Conservation (phyloP, 2,113 vertebrate species). For the Entosphenus tridentatus region DNA sequence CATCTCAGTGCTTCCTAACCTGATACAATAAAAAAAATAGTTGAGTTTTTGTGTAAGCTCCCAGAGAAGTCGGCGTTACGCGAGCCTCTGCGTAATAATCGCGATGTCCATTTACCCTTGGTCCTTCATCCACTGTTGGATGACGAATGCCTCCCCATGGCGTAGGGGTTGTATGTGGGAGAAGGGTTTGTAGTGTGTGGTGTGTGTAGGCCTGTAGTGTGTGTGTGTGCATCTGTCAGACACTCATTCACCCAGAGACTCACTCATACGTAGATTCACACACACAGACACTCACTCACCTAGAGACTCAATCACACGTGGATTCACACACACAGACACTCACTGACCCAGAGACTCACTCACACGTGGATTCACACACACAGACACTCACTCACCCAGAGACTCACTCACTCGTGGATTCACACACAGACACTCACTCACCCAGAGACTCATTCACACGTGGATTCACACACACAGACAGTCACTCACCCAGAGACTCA, state of each 20-base stretch:
- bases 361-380: constrained; percentile 1
- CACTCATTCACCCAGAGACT: constrained; percentile 1
- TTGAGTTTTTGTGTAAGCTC: too few species aligned
- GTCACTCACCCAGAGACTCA: background rate
- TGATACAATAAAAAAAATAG: too few species aligned
- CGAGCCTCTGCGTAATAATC: too few species aligned
- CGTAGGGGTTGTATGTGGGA: too few species aligned
- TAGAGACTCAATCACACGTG: background rate
- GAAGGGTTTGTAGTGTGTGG: too few species aligned
- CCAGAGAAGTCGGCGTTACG: too few species aligned
- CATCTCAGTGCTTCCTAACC: too few species aligned
- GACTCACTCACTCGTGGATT: background rate
- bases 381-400: background rate
- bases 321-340: background rate
- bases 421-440: background rate
- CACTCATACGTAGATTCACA: background rate
- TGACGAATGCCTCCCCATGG: too few species aligned
- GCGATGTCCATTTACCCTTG: too few species aligned
- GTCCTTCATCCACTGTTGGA: too few species aligned
- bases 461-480: constrained; percentile 3
- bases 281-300: background rate
- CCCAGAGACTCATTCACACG: background rate
- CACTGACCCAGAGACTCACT: background rate
- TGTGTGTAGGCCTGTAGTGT: too few species aligned
- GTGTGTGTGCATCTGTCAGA: background rate